These are phyloP conservation scores for Dallia pectoralis DNA, from an alignment of 2,797 vertebrate genomes.

Conservation along the genomic window DNA sequence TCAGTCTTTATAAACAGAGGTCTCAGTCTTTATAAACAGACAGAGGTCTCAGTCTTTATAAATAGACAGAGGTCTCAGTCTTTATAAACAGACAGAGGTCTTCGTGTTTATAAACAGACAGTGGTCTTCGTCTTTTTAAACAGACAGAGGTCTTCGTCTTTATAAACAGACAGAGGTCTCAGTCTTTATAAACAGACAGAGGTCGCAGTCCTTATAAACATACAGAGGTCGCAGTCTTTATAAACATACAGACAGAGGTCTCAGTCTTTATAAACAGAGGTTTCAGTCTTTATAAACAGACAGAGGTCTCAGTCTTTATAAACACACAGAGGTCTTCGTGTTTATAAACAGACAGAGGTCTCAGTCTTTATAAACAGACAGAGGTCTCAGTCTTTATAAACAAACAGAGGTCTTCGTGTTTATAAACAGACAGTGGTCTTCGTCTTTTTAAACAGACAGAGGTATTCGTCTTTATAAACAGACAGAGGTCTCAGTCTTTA, in stretches of 20 bases:
- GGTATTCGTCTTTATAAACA: background rate
- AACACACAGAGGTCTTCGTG: background rate
- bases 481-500: slow-evolving; percentile 1
- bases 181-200: background rate
- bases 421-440: background rate
- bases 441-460: background rate
- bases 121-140: too few species aligned
- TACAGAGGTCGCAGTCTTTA: background rate
- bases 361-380: background rate
- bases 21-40: background rate
- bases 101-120: too few species aligned
- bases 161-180: background rate
- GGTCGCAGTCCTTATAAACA: background rate
- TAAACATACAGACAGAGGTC: background rate
- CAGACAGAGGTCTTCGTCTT: too few species aligned
- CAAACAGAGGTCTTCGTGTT: background rate
- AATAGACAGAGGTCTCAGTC: background rate
- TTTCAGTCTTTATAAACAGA: background rate
- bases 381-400: background rate
- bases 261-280: background rate
- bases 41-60: background rate
- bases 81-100: background rate
- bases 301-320: background rate
- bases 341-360: too few species aligned
- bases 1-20: background rate